phyloP scores from a whole-genome alignment of 2,888 invertebrate genomes.

The Oscheius sp. region DNA sequence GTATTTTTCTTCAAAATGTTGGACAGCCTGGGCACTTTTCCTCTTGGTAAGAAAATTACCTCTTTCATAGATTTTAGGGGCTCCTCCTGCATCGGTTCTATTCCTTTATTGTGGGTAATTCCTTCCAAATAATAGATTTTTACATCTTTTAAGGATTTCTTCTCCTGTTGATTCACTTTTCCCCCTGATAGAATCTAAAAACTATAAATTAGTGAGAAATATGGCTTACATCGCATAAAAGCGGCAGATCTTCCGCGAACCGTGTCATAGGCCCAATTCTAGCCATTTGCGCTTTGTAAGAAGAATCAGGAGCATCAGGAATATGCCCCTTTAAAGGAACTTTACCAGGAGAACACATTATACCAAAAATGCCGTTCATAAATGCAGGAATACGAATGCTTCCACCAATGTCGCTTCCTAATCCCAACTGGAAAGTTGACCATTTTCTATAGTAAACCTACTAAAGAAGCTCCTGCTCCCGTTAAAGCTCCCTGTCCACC shows the following conservation, averaged over 20 bases:
- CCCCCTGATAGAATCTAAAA: background rate
- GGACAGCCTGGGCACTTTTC: background rate
- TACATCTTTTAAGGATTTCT: background rate
- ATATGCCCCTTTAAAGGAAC: background rate
- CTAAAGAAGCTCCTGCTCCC: constrained; percentile 30
- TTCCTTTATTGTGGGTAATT: constrained; percentile 15
- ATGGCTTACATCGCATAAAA: background rate
- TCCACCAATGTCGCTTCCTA: constrained; percentile 31
- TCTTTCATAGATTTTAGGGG: constrained; percentile 1
- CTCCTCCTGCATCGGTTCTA: background rate
- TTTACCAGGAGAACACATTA: constrained; percentile 12
- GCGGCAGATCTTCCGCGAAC: constrained; percentile 26
- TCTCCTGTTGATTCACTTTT: background rate
- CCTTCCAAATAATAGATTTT: constrained; percentile 6
- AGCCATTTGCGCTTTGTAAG: constrained; percentile 18
- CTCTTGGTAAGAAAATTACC: background rate
- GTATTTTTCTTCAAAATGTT: constrained; percentile 25
- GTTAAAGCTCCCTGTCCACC: constrained; percentile 35
- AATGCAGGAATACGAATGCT: constrained; percentile 27
- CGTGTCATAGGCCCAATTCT: constrained; percentile 28
- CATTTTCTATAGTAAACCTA: background rate
- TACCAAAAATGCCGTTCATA: constrained; percentile 25
- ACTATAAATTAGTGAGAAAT: background rate
- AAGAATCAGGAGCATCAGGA: background rate
- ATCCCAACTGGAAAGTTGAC: constrained; percentile 23